Evolutionary conservation across 2,797 vertebrate species (phyloP).

Genomic region (Garrulus glandarius): DNA sequence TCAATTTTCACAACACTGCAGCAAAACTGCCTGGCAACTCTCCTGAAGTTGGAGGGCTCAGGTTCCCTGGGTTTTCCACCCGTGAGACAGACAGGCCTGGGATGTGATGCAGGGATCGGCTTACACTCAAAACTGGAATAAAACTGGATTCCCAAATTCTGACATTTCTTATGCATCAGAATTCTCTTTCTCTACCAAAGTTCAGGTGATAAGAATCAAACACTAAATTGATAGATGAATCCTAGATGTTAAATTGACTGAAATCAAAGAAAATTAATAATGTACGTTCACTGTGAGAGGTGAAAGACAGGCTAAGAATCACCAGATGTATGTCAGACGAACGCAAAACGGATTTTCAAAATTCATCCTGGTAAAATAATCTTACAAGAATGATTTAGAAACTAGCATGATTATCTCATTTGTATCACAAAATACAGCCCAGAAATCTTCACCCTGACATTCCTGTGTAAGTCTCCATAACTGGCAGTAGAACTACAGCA

Average conservation of each 20-base stretch:
- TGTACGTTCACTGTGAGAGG: background rate
- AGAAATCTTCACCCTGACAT: background rate
- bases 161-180: background rate
- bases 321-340: background rate
- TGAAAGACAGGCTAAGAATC: background rate
- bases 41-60: background rate
- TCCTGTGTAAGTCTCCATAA: background rate
- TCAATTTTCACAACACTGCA: background rate
- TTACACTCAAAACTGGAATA: background rate
- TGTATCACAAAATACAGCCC: background rate
- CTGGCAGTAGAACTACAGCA: background rate
- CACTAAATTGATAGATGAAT: background rate
- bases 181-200: background rate
- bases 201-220: background rate
- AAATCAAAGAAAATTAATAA: background rate
- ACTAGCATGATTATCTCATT: background rate
- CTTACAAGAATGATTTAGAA: background rate
- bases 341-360: background rate
- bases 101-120: background rate
- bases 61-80: background rate
- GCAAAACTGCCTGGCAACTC: background rate
- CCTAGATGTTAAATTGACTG: background rate
- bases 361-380: background rate
- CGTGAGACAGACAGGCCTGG: background rate
- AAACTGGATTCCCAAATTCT: background rate